Evolutionary conservation across 37 sponge, comb jelly and placozoan species (phyloP).

Genomic region (Theonella swinhoei): DNA sequence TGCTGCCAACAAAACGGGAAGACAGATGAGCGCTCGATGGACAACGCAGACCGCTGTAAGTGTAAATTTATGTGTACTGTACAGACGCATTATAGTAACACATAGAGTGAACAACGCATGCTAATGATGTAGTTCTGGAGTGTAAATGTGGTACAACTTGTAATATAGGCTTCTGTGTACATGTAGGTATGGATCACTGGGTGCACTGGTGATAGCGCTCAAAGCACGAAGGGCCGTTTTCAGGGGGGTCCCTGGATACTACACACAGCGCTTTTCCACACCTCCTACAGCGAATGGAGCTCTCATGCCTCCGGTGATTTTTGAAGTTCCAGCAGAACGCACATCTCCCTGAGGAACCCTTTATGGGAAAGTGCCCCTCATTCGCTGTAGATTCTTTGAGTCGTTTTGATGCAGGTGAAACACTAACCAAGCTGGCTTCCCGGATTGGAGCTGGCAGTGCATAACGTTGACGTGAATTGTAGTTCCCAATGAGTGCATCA

Average conservation of each 20-base stretch:
- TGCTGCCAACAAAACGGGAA: no score
- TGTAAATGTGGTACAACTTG: no score
- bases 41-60: no score
- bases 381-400: no score
- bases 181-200: no score
- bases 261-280: background rate
- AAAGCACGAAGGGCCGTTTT: background rate
- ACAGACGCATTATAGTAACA: no score
- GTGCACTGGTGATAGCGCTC: slow-evolving; percentile 5
- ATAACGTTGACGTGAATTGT: slow-evolving; percentile 5
- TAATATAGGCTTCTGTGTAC: no score
- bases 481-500: slow-evolving; percentile 13
- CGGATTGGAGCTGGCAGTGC: background rate
- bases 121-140: no score
- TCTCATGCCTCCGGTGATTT: background rate
- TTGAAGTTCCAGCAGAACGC: background rate
- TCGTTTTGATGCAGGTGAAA: slow-evolving; percentile 1
- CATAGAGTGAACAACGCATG: no score
- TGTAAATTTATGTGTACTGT: no score
- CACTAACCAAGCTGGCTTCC: background rate
- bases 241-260: background rate
- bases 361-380: background rate
- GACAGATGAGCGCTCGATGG: no score
- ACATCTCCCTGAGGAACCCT: background rate
- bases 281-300: background rate